phyloP scores from a whole-genome alignment of 2,888 invertebrate species.

The Emmelina monodactyla region DNA sequence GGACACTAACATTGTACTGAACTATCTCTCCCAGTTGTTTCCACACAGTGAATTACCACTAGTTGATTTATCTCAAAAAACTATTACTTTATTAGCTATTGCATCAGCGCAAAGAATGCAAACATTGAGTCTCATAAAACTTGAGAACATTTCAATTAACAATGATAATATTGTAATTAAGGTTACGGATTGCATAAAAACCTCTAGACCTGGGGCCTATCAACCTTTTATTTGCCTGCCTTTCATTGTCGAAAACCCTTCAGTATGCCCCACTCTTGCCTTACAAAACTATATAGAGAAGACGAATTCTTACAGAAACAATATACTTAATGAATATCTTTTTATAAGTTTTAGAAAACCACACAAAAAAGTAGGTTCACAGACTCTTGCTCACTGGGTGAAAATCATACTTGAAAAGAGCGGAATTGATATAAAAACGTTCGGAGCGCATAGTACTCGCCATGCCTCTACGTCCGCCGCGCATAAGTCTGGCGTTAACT shows the following conservation, averaged over 20 bases:
- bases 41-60: slow-evolving; percentile 1
- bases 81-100: slow-evolving; percentile 17
- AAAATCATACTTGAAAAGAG: slow-evolving; percentile 1
- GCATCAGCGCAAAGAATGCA: slow-evolving; percentile 14
- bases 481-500: slow-evolving; percentile 12
- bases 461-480: slow-evolving; percentile 20
- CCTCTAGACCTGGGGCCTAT: background rate
- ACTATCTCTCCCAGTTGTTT: slow-evolving; percentile 4
- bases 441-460: slow-evolving; percentile 15
- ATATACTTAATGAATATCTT: background rate
- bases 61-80: slow-evolving; percentile 12
- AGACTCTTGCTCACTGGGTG: slow-evolving; percentile 2
- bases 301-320: background rate
- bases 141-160: slow-evolving; percentile 9
- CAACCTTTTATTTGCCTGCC: slow-evolving; percentile 2
- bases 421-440: slow-evolving; percentile 12
- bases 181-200: slow-evolving; percentile 3
- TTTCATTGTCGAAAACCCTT: background rate
- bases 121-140: slow-evolving; percentile 15
- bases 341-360: slow-evolving; percentile 2
- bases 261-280: background rate
- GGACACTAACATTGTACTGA: slow-evolving; percentile 18
- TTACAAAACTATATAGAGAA: background rate
- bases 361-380: slow-evolving; percentile 2
- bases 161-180: background rate